Evolutionary conservation across 1,140 invertebrate genomes (phyloP), one percentile per base, ranked within the genome.

Genomic region (Dysdera silvatica): DNA sequence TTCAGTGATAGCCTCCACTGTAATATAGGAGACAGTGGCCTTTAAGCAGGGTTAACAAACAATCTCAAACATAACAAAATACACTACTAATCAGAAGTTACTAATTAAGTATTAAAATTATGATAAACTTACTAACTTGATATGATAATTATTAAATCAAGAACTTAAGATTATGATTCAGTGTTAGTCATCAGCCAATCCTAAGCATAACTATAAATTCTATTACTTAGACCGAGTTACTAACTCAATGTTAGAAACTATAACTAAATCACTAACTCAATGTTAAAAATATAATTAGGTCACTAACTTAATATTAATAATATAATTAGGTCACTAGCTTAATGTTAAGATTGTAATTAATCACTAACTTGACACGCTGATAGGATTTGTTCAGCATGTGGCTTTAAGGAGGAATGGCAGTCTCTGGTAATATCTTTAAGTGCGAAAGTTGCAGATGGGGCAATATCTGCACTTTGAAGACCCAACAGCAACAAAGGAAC

Each of bases 391-490:
- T 82, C 82, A 0, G 87, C 85, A 67, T 85, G 86, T 0, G 87
- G 85, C 43, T 81, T 78, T 24, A 95, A 77, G 71, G 84, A 81
- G 5, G 81, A 72, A 60, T 82, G 81, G 72, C 89, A 92, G 72
- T 91, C 89, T 20, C 84, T 77, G 3, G 86, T 85, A 24, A 95
- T 81, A 68, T 93, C 90, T 71, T 91, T 90, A 1, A 95, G 77
- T 3, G 91, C 89, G 74, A 93, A 83, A 12, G 90, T 92, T 0
- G 91, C 89, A 54, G 84, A 80, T 2, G 83, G 81, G 1, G 87
- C 81, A n/a, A 88, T 82, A 18, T 87, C 81, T 0, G 82, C 75
- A 67, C 84, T 84, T 2, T 78, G 75, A 26, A 91, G 74, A 5
- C 86, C 86, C 16, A 81, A 82, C 3, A 87, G 78, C 69, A 91